A percentile compares a stretch with the other conserved stretches of the same genome.
phyloP scores from a whole-genome alignment of 2,113 vertebrate species.

The Myrmecobius fasciatus region DNA sequence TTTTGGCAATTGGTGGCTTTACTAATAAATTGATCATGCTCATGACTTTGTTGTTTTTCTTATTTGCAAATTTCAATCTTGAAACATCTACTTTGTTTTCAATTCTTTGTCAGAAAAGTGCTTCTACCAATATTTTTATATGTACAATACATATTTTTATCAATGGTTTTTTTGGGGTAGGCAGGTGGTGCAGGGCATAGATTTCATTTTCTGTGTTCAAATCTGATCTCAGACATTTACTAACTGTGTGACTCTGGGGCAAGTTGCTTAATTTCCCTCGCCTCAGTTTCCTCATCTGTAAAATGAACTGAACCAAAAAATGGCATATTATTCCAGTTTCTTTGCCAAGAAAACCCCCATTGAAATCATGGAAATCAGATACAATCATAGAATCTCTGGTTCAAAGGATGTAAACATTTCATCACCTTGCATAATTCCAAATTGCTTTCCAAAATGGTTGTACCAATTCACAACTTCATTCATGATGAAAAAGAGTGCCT shows the following conservation, averaged over 20 bases:
- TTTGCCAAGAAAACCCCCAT: too few species aligned
- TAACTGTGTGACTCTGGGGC: too few species aligned
- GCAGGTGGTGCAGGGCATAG: too few species aligned
- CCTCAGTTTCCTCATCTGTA: too few species aligned
- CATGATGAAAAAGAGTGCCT: neutral
- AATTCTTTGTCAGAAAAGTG: neutral
- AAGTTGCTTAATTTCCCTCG: too few species aligned
- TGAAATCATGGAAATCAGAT: too few species aligned
- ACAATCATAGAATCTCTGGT: slow-evolving; percentile 8
- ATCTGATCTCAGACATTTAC: too few species aligned
- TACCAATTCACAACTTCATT: neutral
- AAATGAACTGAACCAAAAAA: too few species aligned
- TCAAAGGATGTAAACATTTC: slow-evolving; percentile 4
- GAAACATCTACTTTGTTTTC: neutral
- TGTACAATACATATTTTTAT: neutral
- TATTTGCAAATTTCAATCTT: neutral
- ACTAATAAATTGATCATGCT: neutral
- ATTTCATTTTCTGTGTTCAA: too few species aligned
- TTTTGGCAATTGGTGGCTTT: neutral
- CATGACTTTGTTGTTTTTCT: neutral
- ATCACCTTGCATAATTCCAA: neutral
- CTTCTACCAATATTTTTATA: neutral
- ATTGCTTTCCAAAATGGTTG: slow-evolving; percentile 15
- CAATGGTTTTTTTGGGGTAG: neutral
- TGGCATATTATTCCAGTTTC: too few species aligned